Percentiles rank a stretch among this genome's conserved stretches.
These are phyloP conservation scores for Lepidurus arcticus DNA, from an alignment of 1,140 invertebrate species.

Conservation along the genomic window DNA sequence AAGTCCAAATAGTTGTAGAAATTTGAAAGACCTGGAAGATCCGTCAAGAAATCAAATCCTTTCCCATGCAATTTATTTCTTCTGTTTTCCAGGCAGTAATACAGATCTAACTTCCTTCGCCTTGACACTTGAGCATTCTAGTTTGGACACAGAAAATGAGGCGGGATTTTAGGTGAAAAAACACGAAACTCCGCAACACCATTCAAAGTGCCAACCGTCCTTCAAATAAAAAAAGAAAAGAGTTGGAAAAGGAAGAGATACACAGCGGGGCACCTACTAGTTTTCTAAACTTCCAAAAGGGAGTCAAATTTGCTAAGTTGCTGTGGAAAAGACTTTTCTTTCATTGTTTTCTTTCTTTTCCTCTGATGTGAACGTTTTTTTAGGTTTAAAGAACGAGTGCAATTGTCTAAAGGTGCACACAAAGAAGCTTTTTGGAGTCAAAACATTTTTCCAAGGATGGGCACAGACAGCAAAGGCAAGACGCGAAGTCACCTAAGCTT, in stretches of 20 bases:
- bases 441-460: background rate
- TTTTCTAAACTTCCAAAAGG: too few species aligned
- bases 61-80: background rate
- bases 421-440: background rate
- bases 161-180: background rate
- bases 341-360: background rate
- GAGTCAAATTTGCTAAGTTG: too few species aligned
- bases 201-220: background rate
- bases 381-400: background rate
- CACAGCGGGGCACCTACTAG: too few species aligned
- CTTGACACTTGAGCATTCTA: background rate
- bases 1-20: too few species aligned
- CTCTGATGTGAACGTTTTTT: background rate
- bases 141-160: background rate
- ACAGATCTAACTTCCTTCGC: slow-evolving; percentile 4
- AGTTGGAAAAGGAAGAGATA: too few species aligned
- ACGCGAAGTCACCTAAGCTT: background rate
- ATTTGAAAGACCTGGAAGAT: too few species aligned
- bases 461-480: background rate
- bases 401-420: background rate
- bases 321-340: too few species aligned
- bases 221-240: background rate
- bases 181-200: background rate
- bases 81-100: background rate
- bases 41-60: background rate